Percentiles rank a stretch among this genome's conserved stretches.
phyloP scores from a whole-genome alignment of 2,113 vertebrate species.

The Passer montanus region DNA sequence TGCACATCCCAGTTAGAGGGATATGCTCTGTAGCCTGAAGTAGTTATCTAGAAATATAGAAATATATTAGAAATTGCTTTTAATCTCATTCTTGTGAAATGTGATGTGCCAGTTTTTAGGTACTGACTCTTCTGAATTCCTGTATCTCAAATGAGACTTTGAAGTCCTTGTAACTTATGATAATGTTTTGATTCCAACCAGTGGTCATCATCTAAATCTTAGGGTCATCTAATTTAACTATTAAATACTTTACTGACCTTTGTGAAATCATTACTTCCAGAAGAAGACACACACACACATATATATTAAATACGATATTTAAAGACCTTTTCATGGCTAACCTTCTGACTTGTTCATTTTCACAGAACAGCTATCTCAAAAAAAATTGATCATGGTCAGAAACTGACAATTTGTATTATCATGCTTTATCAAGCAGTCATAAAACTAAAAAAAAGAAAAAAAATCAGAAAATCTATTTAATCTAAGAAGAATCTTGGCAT shows the following conservation, averaged over 20 bases:
- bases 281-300: neutral
- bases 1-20: neutral
- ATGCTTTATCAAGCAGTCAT: neutral
- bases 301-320: neutral
- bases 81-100: neutral
- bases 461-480: neutral
- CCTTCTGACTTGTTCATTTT: neutral
- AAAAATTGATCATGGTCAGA: neutral
- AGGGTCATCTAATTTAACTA: neutral
- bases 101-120: neutral
- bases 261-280: neutral
- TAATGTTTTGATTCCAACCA: neutral
- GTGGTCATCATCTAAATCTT: neutral
- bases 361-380: neutral
- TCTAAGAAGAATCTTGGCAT: neutral
- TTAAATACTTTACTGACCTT: neutral
- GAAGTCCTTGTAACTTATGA: neutral
- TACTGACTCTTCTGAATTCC: neutral
- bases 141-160: neutral
- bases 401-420: neutral
- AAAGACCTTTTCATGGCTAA: neutral
- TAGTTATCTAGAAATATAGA: neutral
- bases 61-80: neutral
- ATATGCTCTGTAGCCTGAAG: neutral
- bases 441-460: neutral